phyloP scores from a whole-genome alignment of 1,140 invertebrate species.

The Anthonomus grandis region DNA sequence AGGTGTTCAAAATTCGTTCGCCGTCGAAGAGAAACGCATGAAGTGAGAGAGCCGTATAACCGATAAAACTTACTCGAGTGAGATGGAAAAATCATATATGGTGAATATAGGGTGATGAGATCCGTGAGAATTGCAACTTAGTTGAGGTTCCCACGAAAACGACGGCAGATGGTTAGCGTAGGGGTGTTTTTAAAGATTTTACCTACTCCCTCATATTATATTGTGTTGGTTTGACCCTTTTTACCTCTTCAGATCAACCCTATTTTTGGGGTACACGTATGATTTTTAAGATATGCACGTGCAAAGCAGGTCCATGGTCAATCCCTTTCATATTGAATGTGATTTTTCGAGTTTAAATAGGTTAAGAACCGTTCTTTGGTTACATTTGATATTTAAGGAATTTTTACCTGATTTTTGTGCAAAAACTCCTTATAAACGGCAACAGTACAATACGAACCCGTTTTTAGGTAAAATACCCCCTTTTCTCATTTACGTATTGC shows the following conservation, averaged over 20 bases:
- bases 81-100: constrained; percentile 23
- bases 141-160: constrained; percentile 45
- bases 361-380: constrained; percentile 3
- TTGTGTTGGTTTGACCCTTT: constrained; percentile 31
- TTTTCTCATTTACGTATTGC: too few relatives aligned
- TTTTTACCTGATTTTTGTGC: too few relatives aligned
- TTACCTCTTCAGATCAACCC: constrained; percentile 25
- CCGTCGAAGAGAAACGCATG: constrained; percentile 21
- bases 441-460: too few relatives aligned
- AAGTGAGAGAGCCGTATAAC: constrained; percentile 33
- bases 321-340: too few relatives aligned
- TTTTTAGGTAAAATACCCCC: too few relatives aligned
- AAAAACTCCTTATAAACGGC: too few relatives aligned
- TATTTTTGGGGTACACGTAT: constrained; percentile 7
- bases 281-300: constrained; percentile 17
- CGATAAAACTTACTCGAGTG: constrained; percentile 23
- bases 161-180: constrained; percentile 47
- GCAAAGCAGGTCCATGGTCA: constrained; percentile 28
- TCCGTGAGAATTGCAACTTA: constrained; percentile 47
- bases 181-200: constrained; percentile 42
- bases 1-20: constrained; percentile 45
- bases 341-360: constrained; percentile 4
- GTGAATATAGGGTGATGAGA: constrained; percentile 39
- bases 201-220: constrained; percentile 24
- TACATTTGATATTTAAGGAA: too few relatives aligned